These are phyloP conservation scores for Spodoptera frugiperda DNA, from an alignment of 1,140 invertebrate species.

Conservation along the genomic window DNA sequence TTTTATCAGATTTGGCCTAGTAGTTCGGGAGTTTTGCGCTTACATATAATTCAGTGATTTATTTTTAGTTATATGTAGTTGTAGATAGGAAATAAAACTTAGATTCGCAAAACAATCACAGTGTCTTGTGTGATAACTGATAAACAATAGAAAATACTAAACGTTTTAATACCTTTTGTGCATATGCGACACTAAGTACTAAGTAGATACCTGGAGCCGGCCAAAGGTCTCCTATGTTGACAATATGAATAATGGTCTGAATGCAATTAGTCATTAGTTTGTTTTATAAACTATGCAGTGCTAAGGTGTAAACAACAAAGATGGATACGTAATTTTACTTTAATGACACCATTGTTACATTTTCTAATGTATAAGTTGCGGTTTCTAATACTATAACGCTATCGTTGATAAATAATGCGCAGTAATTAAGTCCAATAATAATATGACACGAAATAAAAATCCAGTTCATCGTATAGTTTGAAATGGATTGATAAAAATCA, in stretches of 20 bases:
- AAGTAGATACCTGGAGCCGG: background rate
- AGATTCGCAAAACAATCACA: too few relatives aligned
- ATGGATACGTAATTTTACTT: background rate
- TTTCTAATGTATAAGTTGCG: too few relatives aligned
- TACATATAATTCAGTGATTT: too few relatives aligned
- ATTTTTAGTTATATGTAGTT: too few relatives aligned
- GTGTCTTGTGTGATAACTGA: too few relatives aligned
- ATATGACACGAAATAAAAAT: background rate
- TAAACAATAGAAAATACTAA: background rate
- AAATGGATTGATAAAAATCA: background rate
- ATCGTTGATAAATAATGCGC: background rate
- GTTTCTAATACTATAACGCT: too few relatives aligned
- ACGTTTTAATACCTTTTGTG: background rate
- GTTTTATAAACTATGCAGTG: background rate
- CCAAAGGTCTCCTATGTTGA: conserved; percentile 3
- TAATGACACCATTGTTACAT: background rate
- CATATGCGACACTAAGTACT: background rate
- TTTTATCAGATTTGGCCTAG: too few relatives aligned
- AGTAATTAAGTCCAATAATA: background rate
- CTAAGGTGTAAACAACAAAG: background rate
- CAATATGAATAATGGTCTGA: background rate
- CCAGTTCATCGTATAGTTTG: background rate
- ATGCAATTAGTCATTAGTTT: conserved; percentile 21
- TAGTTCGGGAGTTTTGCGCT: too few relatives aligned
- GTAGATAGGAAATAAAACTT: too few relatives aligned